Evolutionary conservation across 2,797 vertebrate species (phyloP).

Genomic region (Adelosebastes latens): DNA sequence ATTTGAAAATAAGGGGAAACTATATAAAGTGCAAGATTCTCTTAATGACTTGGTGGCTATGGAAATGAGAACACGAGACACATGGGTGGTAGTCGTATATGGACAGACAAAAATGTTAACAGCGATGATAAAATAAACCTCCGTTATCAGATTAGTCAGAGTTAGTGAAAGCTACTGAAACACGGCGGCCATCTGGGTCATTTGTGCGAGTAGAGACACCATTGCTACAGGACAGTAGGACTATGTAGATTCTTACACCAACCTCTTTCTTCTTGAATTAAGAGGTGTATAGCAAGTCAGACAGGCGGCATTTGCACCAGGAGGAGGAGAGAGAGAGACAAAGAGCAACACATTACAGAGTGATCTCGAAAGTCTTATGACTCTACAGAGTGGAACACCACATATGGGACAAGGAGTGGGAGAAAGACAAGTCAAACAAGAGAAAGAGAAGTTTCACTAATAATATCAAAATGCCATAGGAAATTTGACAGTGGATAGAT

Average conservation of each 20-base stretch:
- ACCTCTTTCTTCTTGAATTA: constrained; percentile 95
- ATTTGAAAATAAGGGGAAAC: neutral
- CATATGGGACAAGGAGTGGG: constrained; percentile 17
- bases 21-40: neutral
- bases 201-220: constrained; percentile 1
- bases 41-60: constrained; percentile 6
- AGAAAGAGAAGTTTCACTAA: constrained; percentile 26
- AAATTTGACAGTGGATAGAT: neutral
- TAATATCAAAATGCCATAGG: neutral
- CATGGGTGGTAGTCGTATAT: neutral
- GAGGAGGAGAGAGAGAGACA: constrained; percentile 73
- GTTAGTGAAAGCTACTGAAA: constrained; percentile 33
- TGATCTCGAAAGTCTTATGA: constrained; percentile 57
- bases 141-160: constrained; percentile 10
- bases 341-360: constrained; percentile 80
- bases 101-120: constrained; percentile 15
- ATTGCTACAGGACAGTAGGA: constrained; percentile 29
- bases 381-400: constrained; percentile 28
- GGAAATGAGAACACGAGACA: constrained; percentile 15
- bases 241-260: constrained; percentile 77
- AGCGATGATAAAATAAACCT: neutral
- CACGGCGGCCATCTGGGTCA: neutral
- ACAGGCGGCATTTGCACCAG: constrained; percentile 84
- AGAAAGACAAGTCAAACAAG: constrained; percentile 31
- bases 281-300: constrained; percentile 87